Evolutionary conservation across 2,888 invertebrate genomes (phyloP), one percentile per base, ranked within the genome.

Genomic region (Corythucha ciliata): DNA sequence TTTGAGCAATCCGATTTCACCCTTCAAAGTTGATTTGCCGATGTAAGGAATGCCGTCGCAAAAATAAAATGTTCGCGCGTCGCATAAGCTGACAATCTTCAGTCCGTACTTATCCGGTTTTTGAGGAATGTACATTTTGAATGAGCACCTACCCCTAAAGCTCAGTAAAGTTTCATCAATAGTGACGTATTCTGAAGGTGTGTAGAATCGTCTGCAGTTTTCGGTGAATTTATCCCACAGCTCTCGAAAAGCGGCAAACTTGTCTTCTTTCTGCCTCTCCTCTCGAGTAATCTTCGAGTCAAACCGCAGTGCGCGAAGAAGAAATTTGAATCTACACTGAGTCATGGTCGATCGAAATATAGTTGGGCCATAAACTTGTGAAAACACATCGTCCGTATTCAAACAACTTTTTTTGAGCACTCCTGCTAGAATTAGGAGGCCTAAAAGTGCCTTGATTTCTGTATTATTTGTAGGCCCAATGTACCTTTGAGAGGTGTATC

Each of bases 101-200:
- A n/a, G n/a, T n/a, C n/a, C n/a, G n/a, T n/a, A n/a, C n/a, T n/a
- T n/a, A n/a, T n/a, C n/a, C n/a, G n/a, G n/a, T n/a, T n/a, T n/a
- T n/a, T n/a, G n/a, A n/a, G 48, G 41, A 14, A 48, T 34, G 33
- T 48, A 52, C 18, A 37, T 36, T 27, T 36, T 26, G 32, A 55
- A 57, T 1, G 47, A 21, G 20, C 42, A 57, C 12, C 39, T 36
- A 18, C 54, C 54, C 20, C 52, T 45, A 32, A 54, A 54, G 6
- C 16, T 12, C 12, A 52, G 33, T n/a, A n/a, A n/a, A n/a, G n/a
- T n/a, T n/a, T n/a, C 10, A 52, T 18, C 42, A 8, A 22, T 48
- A 27, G 14, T 50, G 25, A n/a, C 18, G n/a, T n/a, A n/a, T n/a
- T n/a, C n/a, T n/a, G n/a, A n/a, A n/a, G n/a, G n/a, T n/a, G n/a